phyloP scores from a whole-genome alignment of 2,797 vertebrate genomes.

The Tarsius wallacei region DNA sequence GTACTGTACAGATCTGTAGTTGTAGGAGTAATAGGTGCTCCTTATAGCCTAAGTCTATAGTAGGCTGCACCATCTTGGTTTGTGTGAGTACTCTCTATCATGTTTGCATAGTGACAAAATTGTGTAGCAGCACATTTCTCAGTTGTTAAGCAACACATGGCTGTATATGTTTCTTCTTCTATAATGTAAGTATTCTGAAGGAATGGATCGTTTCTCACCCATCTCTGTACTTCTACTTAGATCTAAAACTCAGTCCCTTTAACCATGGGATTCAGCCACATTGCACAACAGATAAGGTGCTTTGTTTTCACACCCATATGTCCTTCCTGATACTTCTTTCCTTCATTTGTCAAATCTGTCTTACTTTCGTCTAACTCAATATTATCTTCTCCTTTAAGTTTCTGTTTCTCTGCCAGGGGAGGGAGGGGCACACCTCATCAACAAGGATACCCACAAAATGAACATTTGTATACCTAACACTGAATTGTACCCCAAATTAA shows the following conservation, averaged over 20 bases:
- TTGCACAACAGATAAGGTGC: neutral
- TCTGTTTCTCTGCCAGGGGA: neutral
- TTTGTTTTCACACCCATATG: neutral
- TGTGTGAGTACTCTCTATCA: neutral
- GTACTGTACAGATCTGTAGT: neutral
- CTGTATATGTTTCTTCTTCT: conserved; percentile 35
- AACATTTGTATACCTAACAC: no score
- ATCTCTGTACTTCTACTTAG: conserved; percentile 11
- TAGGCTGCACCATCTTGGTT: neutral
- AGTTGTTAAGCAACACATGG: neutral
- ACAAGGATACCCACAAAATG: no score
- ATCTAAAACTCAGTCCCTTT: conserved; percentile 23
- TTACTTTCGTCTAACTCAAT: neutral
- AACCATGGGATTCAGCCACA: neutral
- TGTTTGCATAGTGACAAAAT: neutral
- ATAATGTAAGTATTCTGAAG: conserved; percentile 42
- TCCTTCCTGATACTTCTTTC: neutral
- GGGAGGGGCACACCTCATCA: no score
- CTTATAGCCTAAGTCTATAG: neutral
- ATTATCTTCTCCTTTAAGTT: conserved; percentile 45
- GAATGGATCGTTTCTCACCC: conserved; percentile 36
- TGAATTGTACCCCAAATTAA: no score
- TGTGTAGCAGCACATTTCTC: neutral
- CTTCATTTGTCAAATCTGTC: conserved; percentile 28
- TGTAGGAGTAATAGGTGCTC: neutral